Evolutionary conservation across 1,140 invertebrate genomes (phyloP), one percentile per base, ranked within the genome.

Genomic region (Scaptomyza montana): DNA sequence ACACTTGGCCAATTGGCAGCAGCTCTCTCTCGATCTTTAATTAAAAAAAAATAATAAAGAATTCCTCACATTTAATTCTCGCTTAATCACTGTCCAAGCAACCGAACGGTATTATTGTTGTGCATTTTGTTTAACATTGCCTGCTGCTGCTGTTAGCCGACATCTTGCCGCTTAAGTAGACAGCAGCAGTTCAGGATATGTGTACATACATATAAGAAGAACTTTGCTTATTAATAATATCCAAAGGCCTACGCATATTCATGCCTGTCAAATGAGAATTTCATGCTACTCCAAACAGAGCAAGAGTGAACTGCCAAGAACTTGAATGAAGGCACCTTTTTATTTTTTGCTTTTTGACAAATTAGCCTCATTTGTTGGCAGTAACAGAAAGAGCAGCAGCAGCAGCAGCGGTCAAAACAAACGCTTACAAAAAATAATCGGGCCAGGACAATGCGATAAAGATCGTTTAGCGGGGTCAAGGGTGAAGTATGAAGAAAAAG

Each of bases 1-100:
- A 89, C 77, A 84, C 84, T 84, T 63, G 68, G 57, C 69, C 64
- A 56, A 63, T 57, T 69, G 39, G 12, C 39, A 12, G 39, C 39
- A 41, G 12, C 10, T 41, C 39, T 41, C 39, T 41, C 39, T n/a
- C 12, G 39, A 43, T 43, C 39, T n/a, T n/a, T 2, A 43, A n/a
- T 33, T 3, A 3, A 6, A 30, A 16, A 9, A 10, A 12, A 0
- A 41, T 12, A 36, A 3, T 12, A 6, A n/a, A 55, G 16, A 46
- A 77, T 81, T 76, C 74, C 74, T 67, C 78, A 74, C 87, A 84
- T 89, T 90, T 90, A 90, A 89, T 90, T 90, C 81, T 71, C 84
- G 84, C 89, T 90, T 90, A 90, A 90, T 90, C 89, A 90, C 80
- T 90, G 89, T 90, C 89, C 78, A 39, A 39, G 7, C 33, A 36